Percentiles rank a stretch among this genome's conserved stretches.
Evolutionary conservation across 1,140 invertebrate species (phyloP).

Genomic region (Neodiprion lecontei): DNA sequence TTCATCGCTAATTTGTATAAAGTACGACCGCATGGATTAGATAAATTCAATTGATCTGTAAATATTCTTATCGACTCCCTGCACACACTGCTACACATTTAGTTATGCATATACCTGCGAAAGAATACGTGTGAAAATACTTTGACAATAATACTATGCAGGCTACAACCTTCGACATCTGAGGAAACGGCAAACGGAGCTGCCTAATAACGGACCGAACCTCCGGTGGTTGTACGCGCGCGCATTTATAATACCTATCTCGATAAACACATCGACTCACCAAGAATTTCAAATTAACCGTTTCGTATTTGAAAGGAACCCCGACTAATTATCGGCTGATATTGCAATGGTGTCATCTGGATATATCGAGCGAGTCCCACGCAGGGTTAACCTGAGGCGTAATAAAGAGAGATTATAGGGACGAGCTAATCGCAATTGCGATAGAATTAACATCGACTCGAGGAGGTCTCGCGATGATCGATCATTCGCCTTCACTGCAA

Average conservation of each 20-base stretch:
- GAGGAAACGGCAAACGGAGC: no score
- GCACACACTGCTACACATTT: neutral
- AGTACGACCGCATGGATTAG: neutral
- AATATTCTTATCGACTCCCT: neutral
- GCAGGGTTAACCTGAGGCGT: neutral
- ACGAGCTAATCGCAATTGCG: no score
- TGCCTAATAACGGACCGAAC: no score
- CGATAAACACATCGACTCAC: neutral
- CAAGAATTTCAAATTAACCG: neutral
- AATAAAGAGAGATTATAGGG: no score
- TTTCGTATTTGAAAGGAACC: neutral
- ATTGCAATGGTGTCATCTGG: neutral
- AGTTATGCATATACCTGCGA: neutral
- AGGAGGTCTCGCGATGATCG: no score
- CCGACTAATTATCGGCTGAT: neutral
- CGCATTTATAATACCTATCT: neutral
- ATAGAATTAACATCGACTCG: no score
- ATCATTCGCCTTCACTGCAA: no score
- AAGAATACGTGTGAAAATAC: neutral
- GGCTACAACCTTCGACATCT: no score
- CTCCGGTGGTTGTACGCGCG: no score
- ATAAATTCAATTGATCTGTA: neutral
- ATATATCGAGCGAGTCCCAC: neutral
- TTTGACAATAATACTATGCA: neutral
- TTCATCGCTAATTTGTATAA: neutral